Base-by-base conservation (phyloP, 2,888 invertebrate species). In the Leucoma salicis region DNA sequence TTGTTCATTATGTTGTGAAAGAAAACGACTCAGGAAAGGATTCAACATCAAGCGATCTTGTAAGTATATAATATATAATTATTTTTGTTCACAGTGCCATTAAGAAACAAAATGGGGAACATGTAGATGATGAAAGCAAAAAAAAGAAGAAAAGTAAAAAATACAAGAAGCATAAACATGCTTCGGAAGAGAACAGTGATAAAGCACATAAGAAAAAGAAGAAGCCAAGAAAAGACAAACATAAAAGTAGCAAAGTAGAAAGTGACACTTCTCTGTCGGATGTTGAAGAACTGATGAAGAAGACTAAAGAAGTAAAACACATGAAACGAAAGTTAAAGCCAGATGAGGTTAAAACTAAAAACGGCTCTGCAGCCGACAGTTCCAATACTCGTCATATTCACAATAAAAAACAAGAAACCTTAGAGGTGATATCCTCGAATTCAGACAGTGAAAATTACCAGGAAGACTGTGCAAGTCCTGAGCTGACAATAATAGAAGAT, bases 401-500 rank as follows among this genome's bases (percentile, higher is more conserved):
- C 8, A 29, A 8, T 5, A 29, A 29, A 1, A 68, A 65, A 41
- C 65, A 64, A 33, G 71, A 74, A 10, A 78, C 91, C 2, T 73
- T 93, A 58, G 94, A 94, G 70, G 90, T 93, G 12, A 91, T 93
- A 50, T 93, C 93, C n/a, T 94, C 94, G 0, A 92, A 92, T 51
- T 92, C 92, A 15, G 94, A 93, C 34, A 92, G 92, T 60, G 92
- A 92, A 62, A 91, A 91, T 35, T 84, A 86, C 49, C 91, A 91
- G 61, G 91, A 90, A 36, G 94, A 94, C 68, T 92, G 92, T 58
- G 93, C 91, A 11, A 94, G 94, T 69, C 93, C 94, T 18, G 95
- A 95, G 57, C 91, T 95, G 42, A 91, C 92, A 6, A 92, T 95
- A 42, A 94, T 95, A 42, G 96, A 96, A 73, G 96, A 96, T 54